Evolutionary conservation across 1,140 invertebrate species (phyloP), one percentile per base, ranked within the genome.

Genomic region (Bombus fervidus): DNA sequence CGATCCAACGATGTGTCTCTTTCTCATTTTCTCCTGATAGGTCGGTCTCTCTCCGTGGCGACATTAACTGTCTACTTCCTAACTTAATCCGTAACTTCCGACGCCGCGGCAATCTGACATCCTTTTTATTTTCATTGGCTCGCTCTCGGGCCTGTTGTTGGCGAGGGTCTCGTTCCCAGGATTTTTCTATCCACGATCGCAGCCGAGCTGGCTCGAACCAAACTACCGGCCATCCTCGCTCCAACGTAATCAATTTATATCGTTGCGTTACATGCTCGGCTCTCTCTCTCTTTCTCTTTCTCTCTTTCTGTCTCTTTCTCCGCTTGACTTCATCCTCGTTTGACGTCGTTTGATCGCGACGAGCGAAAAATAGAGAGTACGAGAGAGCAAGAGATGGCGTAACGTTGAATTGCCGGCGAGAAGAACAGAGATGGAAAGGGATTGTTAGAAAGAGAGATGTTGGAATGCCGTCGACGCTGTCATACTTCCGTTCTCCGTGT

Each of bases 21-120:
- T 47, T 77, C 79, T 59, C 47, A 82, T 82, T 85, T 66, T 39
- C 64, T 69, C 71, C 73, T 47, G 64, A 41, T 76, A 43, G 66
- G 41, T 75, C 66, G 76, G 47, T 69, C 88, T 93, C 91, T 89
- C 92, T 90, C 89, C 91, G 82, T 88, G 91, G 89, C 91, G 90
- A 93, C 92, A 91, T 94, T 95, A 95, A 95, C 94, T 93, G 94
- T 95, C 94, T 92, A 94, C 94, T 95, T 95, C 95, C 95, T 95
- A 95, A 95, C 95, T 95, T 95, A 95, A 95, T 95, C 95, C 94
- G 94, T 94, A 94, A 93, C 95, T 95, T 95, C 95, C 95, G 94
- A 95, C 94, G 94, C 94, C 93, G 94, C 94, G 93, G 93, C 95
- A 95, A 95, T 95, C 94, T 95, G 95, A 95, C 94, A 95, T 95